Conservation (phyloP, 2,797 vertebrate species). For the Falco columbarius region DNA sequence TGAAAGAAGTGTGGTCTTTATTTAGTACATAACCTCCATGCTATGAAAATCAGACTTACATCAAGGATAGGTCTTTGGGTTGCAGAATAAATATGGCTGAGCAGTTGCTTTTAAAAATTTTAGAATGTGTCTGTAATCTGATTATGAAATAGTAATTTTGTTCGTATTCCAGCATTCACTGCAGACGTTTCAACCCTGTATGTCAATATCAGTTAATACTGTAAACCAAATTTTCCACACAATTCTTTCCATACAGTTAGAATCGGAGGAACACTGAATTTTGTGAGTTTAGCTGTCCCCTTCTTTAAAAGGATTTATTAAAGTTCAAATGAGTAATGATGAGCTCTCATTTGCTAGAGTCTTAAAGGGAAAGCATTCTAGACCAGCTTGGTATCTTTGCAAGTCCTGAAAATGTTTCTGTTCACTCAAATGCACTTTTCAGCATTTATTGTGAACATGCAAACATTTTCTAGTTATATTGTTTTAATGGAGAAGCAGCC, state of each 20-base stretch:
- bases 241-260: background rate
- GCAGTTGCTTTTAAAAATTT: background rate
- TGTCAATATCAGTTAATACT: background rate
- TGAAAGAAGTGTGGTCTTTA: background rate
- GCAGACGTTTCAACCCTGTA: background rate
- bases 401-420: background rate
- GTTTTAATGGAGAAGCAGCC: conserved; percentile 41
- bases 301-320: background rate
- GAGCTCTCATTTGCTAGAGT: background rate
- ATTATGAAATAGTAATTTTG: background rate
- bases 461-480: conserved; percentile 20
- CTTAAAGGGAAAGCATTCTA: background rate
- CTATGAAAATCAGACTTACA: background rate
- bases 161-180: background rate
- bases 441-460: background rate
- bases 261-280: background rate
- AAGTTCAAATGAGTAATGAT: background rate
- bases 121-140: background rate
- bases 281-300: background rate
- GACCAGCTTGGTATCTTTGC: background rate
- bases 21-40: background rate
- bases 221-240: background rate
- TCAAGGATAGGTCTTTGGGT: background rate
- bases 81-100: background rate
- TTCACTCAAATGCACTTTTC: background rate